These are phyloP conservation scores for Nothoprocta pentlandii DNA, from an alignment of 2,113 vertebrate genomes.

Conservation along the genomic window DNA sequence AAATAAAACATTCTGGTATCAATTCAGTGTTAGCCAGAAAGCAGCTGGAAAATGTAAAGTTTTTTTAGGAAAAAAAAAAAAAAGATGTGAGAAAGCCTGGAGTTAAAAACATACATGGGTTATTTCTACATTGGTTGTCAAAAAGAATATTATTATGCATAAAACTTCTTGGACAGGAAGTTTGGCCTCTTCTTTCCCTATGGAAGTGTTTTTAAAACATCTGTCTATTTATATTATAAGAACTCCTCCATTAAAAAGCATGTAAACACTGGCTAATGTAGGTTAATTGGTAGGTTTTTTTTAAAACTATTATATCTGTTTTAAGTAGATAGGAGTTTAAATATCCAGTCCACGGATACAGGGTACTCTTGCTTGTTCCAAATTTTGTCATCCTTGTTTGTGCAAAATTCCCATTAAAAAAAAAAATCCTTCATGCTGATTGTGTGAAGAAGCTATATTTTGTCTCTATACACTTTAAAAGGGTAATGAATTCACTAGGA, in stretches of 20 bases:
- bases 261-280: not conserved
- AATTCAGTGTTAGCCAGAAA: not conserved
- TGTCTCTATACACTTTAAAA: not conserved
- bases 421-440: not conserved
- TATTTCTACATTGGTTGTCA: not conserved
- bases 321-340: not conserved
- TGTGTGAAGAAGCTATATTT: not conserved
- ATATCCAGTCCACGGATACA: not conserved
- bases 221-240: not conserved
- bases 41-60: not conserved
- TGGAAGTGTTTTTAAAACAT: not conserved
- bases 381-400: not conserved
- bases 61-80: not conserved
- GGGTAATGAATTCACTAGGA: not conserved
- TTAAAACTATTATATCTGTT: not conserved
- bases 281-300: not conserved
- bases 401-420: not conserved
- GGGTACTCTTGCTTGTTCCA: not conserved
- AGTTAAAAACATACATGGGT: not conserved
- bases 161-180: not conserved
- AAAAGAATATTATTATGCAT: not conserved
- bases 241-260: not conserved
- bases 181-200: not conserved
- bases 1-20: not conserved
- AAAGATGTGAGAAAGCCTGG: not conserved